Evolutionary conservation across 2,797 vertebrate species (phyloP), one percentile per base, ranked within the genome.

Genomic region (Sebastes vulpes): DNA sequence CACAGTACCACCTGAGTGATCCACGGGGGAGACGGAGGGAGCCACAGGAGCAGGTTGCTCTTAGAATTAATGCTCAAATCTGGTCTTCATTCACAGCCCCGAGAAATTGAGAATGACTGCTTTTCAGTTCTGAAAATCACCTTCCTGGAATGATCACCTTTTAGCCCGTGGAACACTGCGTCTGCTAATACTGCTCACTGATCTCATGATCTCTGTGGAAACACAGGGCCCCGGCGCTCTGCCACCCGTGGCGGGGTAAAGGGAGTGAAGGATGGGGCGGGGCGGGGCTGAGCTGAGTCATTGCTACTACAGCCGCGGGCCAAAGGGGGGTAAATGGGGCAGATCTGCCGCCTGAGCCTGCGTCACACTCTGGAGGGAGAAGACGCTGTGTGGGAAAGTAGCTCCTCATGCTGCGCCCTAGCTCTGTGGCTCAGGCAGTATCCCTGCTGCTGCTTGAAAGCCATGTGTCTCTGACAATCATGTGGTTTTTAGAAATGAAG

Each of bases 131-230:
- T 60, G 56, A 84, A 64, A 83, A 58, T 58, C 63, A 46, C 68
- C 76, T 69, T 72, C 42, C 29, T 42, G 75, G 38, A 75, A 65
- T 57, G 42, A 82, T 81, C 71, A 65, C 59, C 73, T 77, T 77
- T 77, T 65, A 76, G 66, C 35, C 35, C 1, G 10, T 35, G 16
- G 23, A 77, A 57, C 74, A 56, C 9, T 3, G 3, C 6, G 7
- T 75, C 72, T 56, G 76, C 69, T 82, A 79, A 81, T 72, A n/a
- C 80, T 31, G 46, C 18, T 70, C 83, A 66, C 69, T 84, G 80
- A 84, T 88, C 85, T 89, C 72, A 72, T 87, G 86, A 88, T 90
- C 87, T 73, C 84, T 68, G 56, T 61, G 65, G 86, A 88, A 83
- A 74, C 81, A 54, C 16, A 2, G 53, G 31, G 38, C 31, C 18